A percentile compares a stretch with the other conserved stretches of the same genome.
These are phyloP conservation scores for Hemicordylus capensis DNA, from an alignment of 2,113 vertebrate genomes.

Conservation along the genomic window DNA sequence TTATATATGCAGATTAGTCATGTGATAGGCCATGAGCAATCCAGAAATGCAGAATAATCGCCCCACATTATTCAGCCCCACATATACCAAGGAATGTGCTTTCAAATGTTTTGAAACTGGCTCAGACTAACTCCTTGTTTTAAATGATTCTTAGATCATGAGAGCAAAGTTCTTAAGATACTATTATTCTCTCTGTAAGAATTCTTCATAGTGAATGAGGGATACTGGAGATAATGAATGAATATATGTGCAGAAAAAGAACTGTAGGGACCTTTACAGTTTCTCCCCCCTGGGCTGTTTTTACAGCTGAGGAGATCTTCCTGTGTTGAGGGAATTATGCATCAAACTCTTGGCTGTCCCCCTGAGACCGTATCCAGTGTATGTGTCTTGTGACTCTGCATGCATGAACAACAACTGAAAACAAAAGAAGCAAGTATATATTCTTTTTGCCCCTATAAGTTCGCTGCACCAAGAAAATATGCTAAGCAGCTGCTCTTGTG, in stretches of 20 bases:
- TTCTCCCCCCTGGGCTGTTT: neutral
- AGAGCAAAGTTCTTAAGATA: neutral
- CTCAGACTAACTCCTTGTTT: neutral
- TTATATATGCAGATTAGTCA: neutral
- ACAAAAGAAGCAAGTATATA: neutral
- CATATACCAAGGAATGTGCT: neutral
- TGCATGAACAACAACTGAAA: neutral
- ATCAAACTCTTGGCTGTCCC: neutral
- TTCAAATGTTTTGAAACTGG: neutral
- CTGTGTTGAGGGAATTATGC: neutral
- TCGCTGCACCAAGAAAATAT: neutral
- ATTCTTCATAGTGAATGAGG: neutral
- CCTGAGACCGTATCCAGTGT: neutral
- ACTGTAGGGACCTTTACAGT: neutral
- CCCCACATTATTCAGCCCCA: neutral
- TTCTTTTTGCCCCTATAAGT: neutral
- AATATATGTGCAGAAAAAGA: neutral
- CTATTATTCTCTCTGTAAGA: neutral
- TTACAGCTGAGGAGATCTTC: neutral
- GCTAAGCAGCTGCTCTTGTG: neutral
- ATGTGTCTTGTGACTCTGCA: neutral
- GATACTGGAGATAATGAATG: neutral
- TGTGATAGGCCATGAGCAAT: neutral
- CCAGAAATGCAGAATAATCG: neutral
- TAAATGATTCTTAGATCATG: neutral